These are phyloP conservation scores for Stenodema calcarata DNA, from an alignment of 2,888 invertebrate species.

Conservation along the genomic window DNA sequence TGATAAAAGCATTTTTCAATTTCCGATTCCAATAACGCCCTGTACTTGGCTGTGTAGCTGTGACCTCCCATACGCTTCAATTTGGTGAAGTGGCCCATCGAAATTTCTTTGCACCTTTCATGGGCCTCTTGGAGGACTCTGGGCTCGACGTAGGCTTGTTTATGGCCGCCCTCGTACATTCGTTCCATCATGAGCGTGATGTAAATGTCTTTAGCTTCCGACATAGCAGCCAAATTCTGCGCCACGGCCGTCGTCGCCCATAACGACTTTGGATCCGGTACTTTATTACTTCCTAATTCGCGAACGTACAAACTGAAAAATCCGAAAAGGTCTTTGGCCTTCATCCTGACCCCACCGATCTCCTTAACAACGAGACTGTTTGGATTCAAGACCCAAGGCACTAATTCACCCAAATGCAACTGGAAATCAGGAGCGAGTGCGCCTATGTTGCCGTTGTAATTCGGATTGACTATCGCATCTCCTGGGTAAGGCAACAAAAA, in stretches of 20 bases:
- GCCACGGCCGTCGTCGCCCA: conserved; percentile 12
- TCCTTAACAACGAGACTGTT: not conserved
- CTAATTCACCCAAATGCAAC: not conserved
- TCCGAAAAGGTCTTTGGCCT: not conserved
- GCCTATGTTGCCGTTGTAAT: not conserved
- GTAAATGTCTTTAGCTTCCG: not conserved
- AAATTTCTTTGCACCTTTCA: not conserved
- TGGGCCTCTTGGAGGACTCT: not conserved
- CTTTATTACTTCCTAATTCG: not conserved
- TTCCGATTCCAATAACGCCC: not conserved
- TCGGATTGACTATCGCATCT: not conserved
- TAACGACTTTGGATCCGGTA: conserved; percentile 12
- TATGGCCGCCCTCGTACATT: not conserved
- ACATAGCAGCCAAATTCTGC: conserved; percentile 2
- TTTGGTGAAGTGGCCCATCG: not conserved
- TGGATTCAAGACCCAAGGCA: not conserved
- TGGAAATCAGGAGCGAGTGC: not conserved
- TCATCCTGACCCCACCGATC: not conserved
- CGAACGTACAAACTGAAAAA: not conserved
- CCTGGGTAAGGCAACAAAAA: conserved; percentile 22
- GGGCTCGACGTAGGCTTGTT: not conserved
- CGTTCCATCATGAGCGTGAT: not conserved
- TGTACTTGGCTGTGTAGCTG: not conserved
- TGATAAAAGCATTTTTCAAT: not conserved
- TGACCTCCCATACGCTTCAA: not conserved